These are phyloP conservation scores for Momotus momota DNA, from an alignment of 2,797 vertebrate genomes.

Conservation along the genomic window DNA sequence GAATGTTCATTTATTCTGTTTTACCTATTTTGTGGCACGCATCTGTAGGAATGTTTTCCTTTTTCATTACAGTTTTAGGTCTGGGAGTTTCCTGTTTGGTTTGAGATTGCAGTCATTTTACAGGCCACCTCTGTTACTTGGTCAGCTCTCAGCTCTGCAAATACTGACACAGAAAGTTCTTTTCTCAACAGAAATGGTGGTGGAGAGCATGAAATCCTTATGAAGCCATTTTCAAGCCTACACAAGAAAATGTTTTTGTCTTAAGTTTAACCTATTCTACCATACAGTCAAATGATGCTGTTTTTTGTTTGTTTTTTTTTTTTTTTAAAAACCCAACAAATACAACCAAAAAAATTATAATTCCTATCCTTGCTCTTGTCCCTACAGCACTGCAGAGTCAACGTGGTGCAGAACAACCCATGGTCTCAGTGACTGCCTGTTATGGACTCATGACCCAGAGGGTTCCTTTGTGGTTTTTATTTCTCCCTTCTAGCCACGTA, in stretches of 20 bases:
- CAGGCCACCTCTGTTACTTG: neutral
- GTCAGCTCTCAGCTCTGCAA: neutral
- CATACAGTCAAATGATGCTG: neutral
- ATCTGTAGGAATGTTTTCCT: neutral
- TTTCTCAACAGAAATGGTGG: neutral
- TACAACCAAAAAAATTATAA: neutral
- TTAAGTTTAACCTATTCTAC: neutral
- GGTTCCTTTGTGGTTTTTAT: neutral
- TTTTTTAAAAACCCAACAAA: neutral
- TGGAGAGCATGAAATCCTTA: neutral
- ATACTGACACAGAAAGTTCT: neutral
- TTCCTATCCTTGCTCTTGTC: neutral
- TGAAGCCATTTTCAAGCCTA: neutral
- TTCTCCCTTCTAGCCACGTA: neutral
- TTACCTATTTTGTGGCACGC: neutral
- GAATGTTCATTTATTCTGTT: neutral
- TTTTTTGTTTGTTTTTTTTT: neutral
- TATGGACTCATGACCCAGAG: neutral
- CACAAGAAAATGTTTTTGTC: neutral
- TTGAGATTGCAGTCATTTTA: neutral
- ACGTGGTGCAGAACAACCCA: fast-evolving
- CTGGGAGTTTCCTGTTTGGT: neutral
- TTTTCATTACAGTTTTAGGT: neutral
- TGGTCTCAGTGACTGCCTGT: neutral
- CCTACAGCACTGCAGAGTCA: neutral